These are phyloP conservation scores for Gyrodactylus salaris DNA, from an alignment of 1,140 invertebrate species.

Conservation along the genomic window DNA sequence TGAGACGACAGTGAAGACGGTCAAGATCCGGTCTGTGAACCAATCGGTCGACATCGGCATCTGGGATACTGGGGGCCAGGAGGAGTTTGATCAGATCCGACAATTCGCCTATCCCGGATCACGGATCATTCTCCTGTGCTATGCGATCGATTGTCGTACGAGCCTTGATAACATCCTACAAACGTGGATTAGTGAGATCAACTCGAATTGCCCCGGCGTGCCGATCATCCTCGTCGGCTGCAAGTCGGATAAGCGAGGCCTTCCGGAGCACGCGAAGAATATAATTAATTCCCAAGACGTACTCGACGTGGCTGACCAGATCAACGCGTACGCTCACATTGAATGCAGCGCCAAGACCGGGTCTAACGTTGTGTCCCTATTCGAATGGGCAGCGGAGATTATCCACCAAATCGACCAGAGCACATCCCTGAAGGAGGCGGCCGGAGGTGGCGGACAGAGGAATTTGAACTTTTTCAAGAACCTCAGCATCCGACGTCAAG, in stretches of 20 bases:
- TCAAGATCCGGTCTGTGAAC: background rate
- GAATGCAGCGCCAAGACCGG: conserved; percentile 4
- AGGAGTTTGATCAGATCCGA: conserved; percentile 8
- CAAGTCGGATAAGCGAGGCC: conserved; percentile 4
- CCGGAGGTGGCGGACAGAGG: background rate
- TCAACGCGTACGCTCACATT: conserved; percentile 6
- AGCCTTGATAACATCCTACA: conserved; percentile 80
- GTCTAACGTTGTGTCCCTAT: background rate
- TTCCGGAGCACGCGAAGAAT: background rate
- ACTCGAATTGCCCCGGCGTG: background rate
- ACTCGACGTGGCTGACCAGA: background rate
- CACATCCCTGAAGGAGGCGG: no score
- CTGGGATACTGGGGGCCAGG: conserved; percentile 9
- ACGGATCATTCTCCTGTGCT: conserved; percentile 5
- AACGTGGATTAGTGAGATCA: conserved; percentile 60
- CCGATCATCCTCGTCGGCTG: conserved; percentile 6
- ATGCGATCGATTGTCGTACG: conserved; percentile 14
- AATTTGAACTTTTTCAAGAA: background rate
- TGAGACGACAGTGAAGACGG: background rate
- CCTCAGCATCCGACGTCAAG: no score
- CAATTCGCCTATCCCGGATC: conserved; percentile 4
- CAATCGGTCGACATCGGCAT: conserved; percentile 5
- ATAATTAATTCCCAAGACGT: background rate
- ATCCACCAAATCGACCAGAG: background rate
- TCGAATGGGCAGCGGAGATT: conserved; percentile 5